Evolutionary conservation across 1,140 invertebrate species (phyloP).

Genomic region (Anastatus disparis): DNA sequence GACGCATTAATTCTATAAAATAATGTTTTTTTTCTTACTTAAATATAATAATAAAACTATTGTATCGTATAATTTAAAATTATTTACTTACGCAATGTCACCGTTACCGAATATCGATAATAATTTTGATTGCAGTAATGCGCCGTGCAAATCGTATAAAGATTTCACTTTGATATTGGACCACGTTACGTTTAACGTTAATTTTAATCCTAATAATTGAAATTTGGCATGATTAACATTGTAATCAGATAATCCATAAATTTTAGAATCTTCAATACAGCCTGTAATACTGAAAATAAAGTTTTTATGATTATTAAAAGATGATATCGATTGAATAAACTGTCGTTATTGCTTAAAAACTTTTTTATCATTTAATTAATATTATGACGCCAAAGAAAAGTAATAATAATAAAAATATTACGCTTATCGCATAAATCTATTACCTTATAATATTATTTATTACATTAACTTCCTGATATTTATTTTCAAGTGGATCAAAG

Average conservation of each 20-base stretch:
- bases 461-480: neutral
- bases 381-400: too few relatives aligned
- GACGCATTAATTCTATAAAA: neutral
- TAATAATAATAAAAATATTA: too few relatives aligned
- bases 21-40: neutral
- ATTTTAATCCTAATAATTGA: neutral
- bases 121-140: neutral
- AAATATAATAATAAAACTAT: neutral
- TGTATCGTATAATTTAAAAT: neutral
- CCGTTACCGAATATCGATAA: conserved; percentile 23
- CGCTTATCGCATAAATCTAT: too few relatives aligned
- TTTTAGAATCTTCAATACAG: neutral
- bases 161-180: neutral
- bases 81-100: conserved; percentile 6
- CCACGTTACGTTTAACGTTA: conserved; percentile 27
- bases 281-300: too few relatives aligned
- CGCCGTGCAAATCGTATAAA: conserved; percentile 1
- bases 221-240: conserved; percentile 17
- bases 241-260: conserved; percentile 29
- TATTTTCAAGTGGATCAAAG: conserved; percentile 1
- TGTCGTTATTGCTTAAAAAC: too few relatives aligned
- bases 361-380: too few relatives aligned
- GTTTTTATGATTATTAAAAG: too few relatives aligned
- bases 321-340: too few relatives aligned
- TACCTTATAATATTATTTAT: neutral